Percentiles rank a stretch among this genome's conserved stretches.
phyloP scores from a whole-genome alignment of 2,888 invertebrate species.

The Deroplatys truncata region DNA sequence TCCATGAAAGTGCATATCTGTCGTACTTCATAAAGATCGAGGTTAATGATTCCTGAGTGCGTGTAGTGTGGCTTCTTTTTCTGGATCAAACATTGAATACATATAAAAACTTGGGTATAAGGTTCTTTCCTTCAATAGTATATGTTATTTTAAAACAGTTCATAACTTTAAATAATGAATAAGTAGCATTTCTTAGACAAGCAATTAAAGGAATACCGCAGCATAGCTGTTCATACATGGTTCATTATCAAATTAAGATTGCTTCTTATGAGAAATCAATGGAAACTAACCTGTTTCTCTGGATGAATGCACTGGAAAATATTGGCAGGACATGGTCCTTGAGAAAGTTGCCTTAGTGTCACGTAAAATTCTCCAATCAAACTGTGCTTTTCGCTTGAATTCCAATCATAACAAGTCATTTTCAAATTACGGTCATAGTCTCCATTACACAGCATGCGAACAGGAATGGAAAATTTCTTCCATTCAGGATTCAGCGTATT shows the following conservation, averaged over 20 bases:
- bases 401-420: slow-evolving; percentile 51
- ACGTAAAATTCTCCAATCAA: slow-evolving; percentile 48
- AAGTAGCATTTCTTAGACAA: too few species aligned
- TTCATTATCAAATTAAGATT: neutral
- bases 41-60: slow-evolving; percentile 36
- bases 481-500: slow-evolving; percentile 51
- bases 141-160: neutral
- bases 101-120: neutral
- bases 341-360: slow-evolving; percentile 42
- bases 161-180: too few species aligned
- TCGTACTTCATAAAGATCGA: slow-evolving; percentile 35
- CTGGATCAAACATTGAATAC: slow-evolving; percentile 7
- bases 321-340: slow-evolving; percentile 40
- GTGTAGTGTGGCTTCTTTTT: slow-evolving; percentile 34
- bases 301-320: slow-evolving; percentile 42
- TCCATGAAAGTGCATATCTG: slow-evolving; percentile 50
- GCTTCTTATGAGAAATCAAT: neutral
- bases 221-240: neutral
- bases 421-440: slow-evolving; percentile 49
- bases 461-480: slow-evolving; percentile 46
- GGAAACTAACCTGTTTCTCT: slow-evolving; percentile 36
- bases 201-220: neutral
- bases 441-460: slow-evolving; percentile 47
- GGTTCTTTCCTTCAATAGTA: neutral
- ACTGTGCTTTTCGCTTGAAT: slow-evolving; percentile 45